Conservation (phyloP, 2,797 vertebrate genomes). For the Sebastes variabilis region DNA sequence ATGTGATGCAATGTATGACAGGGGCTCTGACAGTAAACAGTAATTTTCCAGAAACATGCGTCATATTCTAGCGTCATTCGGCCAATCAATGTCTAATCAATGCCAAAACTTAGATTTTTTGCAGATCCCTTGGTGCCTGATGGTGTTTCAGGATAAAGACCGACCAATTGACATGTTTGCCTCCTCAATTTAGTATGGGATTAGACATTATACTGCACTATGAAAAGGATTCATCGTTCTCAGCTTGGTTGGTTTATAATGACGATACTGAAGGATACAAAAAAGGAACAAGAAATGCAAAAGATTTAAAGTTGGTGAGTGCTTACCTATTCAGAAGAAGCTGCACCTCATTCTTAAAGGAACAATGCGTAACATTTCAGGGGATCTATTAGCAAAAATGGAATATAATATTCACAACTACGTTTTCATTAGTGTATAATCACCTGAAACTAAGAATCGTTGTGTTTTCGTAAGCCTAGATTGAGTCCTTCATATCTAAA, state of each 20-base stretch:
- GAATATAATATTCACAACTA: too few species aligned
- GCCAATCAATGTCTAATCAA: background rate
- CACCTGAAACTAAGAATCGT: too few species aligned
- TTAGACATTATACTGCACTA: background rate
- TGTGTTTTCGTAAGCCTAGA: too few species aligned
- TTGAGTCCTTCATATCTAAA: too few species aligned
- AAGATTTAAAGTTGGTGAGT: background rate
- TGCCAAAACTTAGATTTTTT: background rate
- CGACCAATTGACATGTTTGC: background rate
- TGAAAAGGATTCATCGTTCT: background rate
- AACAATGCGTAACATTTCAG: too few species aligned
- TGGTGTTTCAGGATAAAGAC: background rate
- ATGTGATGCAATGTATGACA: slow-evolving; percentile 66
- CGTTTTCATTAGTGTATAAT: too few species aligned
- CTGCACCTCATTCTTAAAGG: background rate
- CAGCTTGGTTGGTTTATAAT: background rate
- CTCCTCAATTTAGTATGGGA: background rate
- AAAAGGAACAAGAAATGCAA: background rate
- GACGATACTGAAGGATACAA: background rate
- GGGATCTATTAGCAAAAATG: too few species aligned
- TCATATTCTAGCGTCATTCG: slow-evolving; percentile 36
- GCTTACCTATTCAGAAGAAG: background rate
- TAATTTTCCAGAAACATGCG: slow-evolving; percentile 23
- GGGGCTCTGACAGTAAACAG: slow-evolving; percentile 22
- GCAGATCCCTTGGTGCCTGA: background rate